Evolutionary conservation across 2,113 vertebrate genomes (phyloP), one percentile per base, ranked within the genome.

Genomic region (Labrus mixtus): DNA sequence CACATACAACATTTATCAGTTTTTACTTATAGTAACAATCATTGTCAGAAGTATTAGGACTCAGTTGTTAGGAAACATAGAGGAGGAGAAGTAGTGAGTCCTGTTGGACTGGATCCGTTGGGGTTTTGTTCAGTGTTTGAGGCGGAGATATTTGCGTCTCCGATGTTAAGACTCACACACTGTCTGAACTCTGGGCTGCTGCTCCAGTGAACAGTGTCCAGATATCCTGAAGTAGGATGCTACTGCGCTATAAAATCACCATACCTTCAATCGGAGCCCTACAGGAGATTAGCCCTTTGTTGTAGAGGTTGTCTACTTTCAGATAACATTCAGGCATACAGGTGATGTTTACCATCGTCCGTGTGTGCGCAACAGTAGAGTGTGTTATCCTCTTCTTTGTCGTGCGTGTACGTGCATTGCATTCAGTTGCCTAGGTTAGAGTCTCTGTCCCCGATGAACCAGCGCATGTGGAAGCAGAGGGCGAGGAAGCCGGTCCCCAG

Each of bases 361-460:
- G 12, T 56, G 73, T 46, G 22, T 65, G 69, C 46, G 8, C 59
- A 73, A 60, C 76, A 45, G 45, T 69, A 68, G 67, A 73, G 46
- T 66, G 46, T 78, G 55, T 62, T 17, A 13, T 25, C 22, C 15
- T 56, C 57, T 13, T 33, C 29, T 53, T 17, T 29, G 5, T 45
- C 36, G 60, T 12, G n/a, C 20, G 25, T 22, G 59, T 53, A 37
- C n/a, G 13, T 60, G 51, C 17, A 7, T 33, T 55, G 55, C 41
- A 50, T 72, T 93, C 85, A 99, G 89, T 99, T 97, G 60, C 98
- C 98, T 25, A 95, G 88, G 20, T 97, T 96, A 0, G 95, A 90
- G 92, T 99, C 98, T 73, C 95, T 93, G 93, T 99, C 98, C n/a
- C 97, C 98, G 0, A 99, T 97, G 78, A 98, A 96, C 96, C 97